phyloP scores from a whole-genome alignment of 2,113 vertebrate genomes.

The Microcebus griseorufus region DNA sequence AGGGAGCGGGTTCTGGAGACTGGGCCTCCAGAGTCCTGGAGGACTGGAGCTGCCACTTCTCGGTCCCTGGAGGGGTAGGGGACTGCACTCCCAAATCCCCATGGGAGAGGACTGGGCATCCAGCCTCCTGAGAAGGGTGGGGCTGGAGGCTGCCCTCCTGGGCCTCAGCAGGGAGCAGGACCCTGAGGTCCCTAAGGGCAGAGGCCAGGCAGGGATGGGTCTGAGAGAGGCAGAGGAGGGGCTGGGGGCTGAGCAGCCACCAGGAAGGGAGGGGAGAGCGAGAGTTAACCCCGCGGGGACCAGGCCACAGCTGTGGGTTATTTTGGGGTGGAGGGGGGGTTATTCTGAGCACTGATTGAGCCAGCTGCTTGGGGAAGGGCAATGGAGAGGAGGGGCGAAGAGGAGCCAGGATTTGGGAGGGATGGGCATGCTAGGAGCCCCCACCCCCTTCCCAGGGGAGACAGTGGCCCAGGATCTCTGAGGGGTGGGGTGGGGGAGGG shows the following conservation, averaged over 20 bases:
- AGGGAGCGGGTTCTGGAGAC: neutral
- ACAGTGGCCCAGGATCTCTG: neutral
- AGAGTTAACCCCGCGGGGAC: conserved; percentile 85
- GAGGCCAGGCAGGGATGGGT: neutral
- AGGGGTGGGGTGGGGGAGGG: neutral
- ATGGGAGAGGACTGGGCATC: neutral
- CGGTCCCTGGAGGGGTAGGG: neutral
- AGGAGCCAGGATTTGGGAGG: conserved; percentile 49
- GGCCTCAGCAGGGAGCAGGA: neutral
- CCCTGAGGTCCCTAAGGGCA: neutral
- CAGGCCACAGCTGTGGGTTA: conserved; percentile 88
- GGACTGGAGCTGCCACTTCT: neutral
- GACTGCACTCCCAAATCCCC: neutral
- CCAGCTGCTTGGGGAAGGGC: conserved; percentile 84
- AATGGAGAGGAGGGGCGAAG: conserved; percentile 85
- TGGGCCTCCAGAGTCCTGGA: neutral
- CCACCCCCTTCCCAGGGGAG: neutral
- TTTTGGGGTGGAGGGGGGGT: conserved; percentile 76
- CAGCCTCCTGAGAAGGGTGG: neutral
- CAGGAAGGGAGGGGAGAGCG: neutral
- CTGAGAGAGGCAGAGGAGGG: conserved; percentile 76
- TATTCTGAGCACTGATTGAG: conserved; percentile 77
- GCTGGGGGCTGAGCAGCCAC: conserved; percentile 32
- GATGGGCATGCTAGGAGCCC: neutral
- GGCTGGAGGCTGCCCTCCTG: neutral